Evolutionary conservation across 2,888 invertebrate species (phyloP).

Genomic region (Bimastos eiseni): DNA sequence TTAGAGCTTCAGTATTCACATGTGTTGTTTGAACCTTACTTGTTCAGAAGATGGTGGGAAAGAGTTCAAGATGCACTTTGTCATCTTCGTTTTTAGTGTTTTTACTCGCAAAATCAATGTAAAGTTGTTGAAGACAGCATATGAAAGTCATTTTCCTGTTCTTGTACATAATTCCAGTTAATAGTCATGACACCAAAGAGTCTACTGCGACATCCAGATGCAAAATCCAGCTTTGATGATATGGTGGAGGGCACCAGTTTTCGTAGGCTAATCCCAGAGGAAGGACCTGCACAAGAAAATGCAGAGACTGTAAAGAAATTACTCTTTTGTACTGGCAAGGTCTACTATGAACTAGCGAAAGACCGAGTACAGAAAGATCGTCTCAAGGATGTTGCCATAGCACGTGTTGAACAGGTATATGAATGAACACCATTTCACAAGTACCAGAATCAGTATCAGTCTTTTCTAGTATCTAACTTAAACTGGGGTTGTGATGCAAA

Average conservation of each 20-base stretch:
- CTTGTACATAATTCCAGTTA: constrained; percentile 64
- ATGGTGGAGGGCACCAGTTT: constrained; percentile 70
- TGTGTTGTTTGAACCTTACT: neutral
- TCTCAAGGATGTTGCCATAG: constrained; percentile 77
- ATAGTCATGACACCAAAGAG: constrained; percentile 97
- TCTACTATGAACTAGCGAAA: constrained; percentile 86
- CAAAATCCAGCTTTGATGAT: constrained; percentile 88
- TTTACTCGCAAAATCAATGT: neutral
- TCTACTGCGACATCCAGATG: constrained; percentile 91
- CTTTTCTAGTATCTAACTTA: neutral
- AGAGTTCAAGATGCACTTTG: neutral
- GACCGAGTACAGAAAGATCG: constrained; percentile 74
- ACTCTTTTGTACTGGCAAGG: constrained; percentile 85
- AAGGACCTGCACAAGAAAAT: constrained; percentile 71
- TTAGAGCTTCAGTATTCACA: neutral
- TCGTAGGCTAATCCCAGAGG: constrained; percentile 77
- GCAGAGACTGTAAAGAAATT: constrained; percentile 76
- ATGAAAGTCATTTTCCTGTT: neutral
- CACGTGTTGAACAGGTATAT: constrained; percentile 81
- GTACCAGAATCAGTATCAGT: neutral
- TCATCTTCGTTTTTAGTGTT: neutral
- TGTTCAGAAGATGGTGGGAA: neutral
- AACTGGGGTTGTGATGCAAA: no score
- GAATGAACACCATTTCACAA: neutral
- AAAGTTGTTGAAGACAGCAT: neutral